Evolutionary conservation across 2,113 vertebrate species (phyloP), one percentile per base, ranked within the genome.

Genomic region (Phrynocephalus versicolor): DNA sequence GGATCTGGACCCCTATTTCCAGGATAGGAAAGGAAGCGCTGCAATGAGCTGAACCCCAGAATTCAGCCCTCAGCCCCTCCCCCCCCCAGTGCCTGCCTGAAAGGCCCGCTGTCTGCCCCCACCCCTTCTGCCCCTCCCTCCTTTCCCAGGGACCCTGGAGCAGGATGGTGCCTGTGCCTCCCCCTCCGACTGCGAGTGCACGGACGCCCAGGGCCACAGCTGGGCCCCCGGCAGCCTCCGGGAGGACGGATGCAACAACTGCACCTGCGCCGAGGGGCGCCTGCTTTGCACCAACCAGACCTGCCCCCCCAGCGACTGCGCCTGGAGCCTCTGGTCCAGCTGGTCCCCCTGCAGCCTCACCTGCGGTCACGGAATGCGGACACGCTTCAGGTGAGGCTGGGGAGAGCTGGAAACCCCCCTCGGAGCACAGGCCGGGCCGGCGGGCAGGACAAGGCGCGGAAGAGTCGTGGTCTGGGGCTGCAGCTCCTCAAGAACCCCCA

Each of bases 241-340:
- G 41, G 95, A 94, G 62, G 87, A 95, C 0, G 94, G 94, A 90
- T 98, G 98, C 84, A 96, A 96, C 91, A 97, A 96, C 94, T 99
- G 98, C 94, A 97, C 94, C 69, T 99, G 98, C 89, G 15, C 83
- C 4, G 95, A 94, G 0, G 98, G 97, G 7, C 90, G n/a, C 60
- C 95, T 98, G 0, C 75, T 89, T 79, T 99, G 98, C 95, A 96
- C 93, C 51, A 90, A 95, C 65, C 85, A 85, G 84, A 95, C 90
- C 92, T 98, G 97, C 83, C 87, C 62, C 0, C 70, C 73, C 0
- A 25, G 78, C 10, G 79, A 73, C 79, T 99, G 98, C 19, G 33
- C 55, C 1, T 98, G 98, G 98, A 98, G 98, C 87, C 95, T 85
- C 73, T 98, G 98, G 98, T 98, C 97, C n/a, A 92, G 92, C 51